Evolutionary conservation across 2,113 vertebrate species (phyloP), one percentile per base, ranked within the genome.

Genomic region (Paedocypris sp.): DNA sequence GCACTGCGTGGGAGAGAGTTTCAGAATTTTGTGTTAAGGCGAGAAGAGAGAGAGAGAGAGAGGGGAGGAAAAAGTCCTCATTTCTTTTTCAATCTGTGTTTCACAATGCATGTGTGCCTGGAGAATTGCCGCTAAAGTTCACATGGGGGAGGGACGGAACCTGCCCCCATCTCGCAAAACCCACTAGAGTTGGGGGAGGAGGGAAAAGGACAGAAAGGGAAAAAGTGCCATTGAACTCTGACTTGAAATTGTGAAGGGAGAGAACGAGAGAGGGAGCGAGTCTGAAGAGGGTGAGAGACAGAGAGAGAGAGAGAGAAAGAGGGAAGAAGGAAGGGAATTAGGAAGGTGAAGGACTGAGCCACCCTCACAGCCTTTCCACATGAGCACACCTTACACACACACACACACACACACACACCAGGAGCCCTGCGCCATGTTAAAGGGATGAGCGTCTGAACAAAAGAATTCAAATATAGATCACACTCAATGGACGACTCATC

Each of bases 391-490:
- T 78, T 74, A 52, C 43, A 52, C 67, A 73, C 64, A 75, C 56
- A 65, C 56, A 12, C 60, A 61, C 72, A n/a, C n/a, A n/a, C n/a
- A n/a, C n/a, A n/a, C n/a, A n/a, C 72, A 47, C 66, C 60, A 66
- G 48, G 46, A 63, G 54, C 64, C 67, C 69, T 64, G 57, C 25
- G 72, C 74, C 66, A 75, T 65, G 62, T 66, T 80, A 81, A 80
- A 71, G 56, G 74, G 77, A 78, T 78, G 74, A 77, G 70, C 71
- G 62, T 61, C 28, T 38, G 59, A 66, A 75, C 74, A 79, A 80
- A 74, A 63, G 72, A 77, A 79, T 84, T 79, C 68, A 80, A 83
- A 72, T 73, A 75, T 74, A 78, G 67, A 80, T 77, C 75, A 82
- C 71, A 77, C 68, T 78, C n/a, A 80, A 66, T 66, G 60, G 60